These are phyloP conservation scores for Agelastica alni DNA, from an alignment of 2,888 invertebrate genomes.

Conservation along the genomic window DNA sequence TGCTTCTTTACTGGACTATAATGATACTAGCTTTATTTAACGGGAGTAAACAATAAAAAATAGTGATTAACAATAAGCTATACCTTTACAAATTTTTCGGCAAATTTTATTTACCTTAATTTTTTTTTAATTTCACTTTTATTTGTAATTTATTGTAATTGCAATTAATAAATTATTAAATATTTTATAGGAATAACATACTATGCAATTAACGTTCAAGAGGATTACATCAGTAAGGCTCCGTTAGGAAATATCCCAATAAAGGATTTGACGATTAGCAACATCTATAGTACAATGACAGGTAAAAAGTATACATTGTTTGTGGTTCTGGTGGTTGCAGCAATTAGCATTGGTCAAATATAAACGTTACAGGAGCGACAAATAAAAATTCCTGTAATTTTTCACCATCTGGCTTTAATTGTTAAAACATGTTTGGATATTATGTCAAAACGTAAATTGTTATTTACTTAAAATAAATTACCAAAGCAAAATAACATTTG, in stretches of 20 bases:
- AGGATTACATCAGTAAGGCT: slow-evolving; percentile 21
- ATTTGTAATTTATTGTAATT: too few species aligned
- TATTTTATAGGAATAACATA: slow-evolving; percentile 13
- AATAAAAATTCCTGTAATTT: slow-evolving; percentile 10
- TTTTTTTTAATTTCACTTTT: too few species aligned
- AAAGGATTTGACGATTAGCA: not conserved
- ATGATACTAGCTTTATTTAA: too few species aligned
- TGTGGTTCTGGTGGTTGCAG: slow-evolving; percentile 17
- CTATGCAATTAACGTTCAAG: slow-evolving; percentile 19
- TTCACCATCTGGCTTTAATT: slow-evolving; percentile 9
- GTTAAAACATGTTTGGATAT: slow-evolving; percentile 3
- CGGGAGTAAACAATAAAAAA: too few species aligned
- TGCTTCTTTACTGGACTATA: too few species aligned
- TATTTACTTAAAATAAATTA: too few species aligned
- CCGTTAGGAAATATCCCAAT: slow-evolving; percentile 15
- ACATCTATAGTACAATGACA: slow-evolving; percentile 9
- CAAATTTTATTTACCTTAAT: too few species aligned
- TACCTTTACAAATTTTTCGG: too few species aligned
- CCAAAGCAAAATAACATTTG: too few species aligned
- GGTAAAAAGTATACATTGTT: slow-evolving; percentile 9
- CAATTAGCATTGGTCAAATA: slow-evolving; percentile 3
- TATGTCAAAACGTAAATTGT: too few species aligned
- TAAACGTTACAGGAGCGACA: slow-evolving; percentile 4
- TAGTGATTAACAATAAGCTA: too few species aligned
- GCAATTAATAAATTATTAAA: too few species aligned